Conservation (phyloP, 2,113 vertebrate genomes). For the Chionomys nivalis region DNA sequence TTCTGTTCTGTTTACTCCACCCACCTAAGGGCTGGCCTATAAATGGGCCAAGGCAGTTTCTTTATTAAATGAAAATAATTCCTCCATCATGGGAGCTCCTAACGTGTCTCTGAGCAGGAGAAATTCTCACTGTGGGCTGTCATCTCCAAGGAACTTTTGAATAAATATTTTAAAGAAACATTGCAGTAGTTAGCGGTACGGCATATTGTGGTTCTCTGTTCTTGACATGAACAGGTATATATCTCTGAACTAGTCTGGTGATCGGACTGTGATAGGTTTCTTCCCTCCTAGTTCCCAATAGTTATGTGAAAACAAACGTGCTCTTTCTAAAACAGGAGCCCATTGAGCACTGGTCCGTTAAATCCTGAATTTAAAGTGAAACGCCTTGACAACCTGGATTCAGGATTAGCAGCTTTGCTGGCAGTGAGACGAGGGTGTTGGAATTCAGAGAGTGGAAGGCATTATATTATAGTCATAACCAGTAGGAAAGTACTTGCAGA, state of each 20-base stretch:
- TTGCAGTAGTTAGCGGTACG: background rate
- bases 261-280: background rate
- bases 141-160: background rate
- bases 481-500: background rate
- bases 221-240: background rate
- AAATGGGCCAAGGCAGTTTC: too few relatives aligned
- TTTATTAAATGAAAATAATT: too few relatives aligned
- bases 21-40: too few relatives aligned
- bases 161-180: background rate
- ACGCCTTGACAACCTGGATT: background rate
- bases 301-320: background rate
- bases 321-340: background rate
- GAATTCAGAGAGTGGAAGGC: slow-evolving; percentile 11
- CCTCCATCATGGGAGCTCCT: too few relatives aligned
- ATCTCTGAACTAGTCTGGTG: background rate
- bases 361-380: slow-evolving; percentile 12
- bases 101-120: background rate
- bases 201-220: background rate
- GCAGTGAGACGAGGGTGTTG: background rate
- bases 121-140: background rate
- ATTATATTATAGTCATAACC: background rate
- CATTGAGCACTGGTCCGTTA: slow-evolving; percentile 10
- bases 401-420: background rate
- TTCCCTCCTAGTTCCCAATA: background rate
- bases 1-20: too few relatives aligned